Base-by-base conservation (phyloP, 1,140 invertebrate species). In the Drosophila sp. region DNA sequence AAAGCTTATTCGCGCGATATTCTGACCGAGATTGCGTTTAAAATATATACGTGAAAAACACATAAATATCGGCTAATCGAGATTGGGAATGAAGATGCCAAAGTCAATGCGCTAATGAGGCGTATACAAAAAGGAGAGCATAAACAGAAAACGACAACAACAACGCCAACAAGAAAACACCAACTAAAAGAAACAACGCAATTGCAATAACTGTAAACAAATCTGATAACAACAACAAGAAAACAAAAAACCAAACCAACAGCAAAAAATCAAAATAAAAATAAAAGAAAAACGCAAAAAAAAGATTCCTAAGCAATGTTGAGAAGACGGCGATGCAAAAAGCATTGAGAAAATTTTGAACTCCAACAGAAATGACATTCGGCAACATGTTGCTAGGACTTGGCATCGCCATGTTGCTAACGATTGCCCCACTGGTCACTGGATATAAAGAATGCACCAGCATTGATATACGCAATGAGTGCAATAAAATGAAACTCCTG, bases 381-480 rank as follows among this genome's bases (percentile, higher is more conserved):
- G 23, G 63, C 71, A 66, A 72, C 70, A 87, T 82, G 77, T 70
- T 71, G 79, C 72, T 38, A n/a, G 60, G 44, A 27, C 27, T 33
- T 29, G n/a, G 55, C 35, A 38, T 10, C 60, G 25, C 27, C 60
- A 44, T 61, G 38, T 44, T 61, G 60, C 38, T 61, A 30, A 66
- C 60, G 3, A 23, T 76, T 0, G 61, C 29, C 17, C 25, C 44
- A 29, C 2, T 11, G 35, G 29, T 64, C 0, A 67, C 27, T 23
- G 10, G 7, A 11, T 38, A 72, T 54, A 70, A 65, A 17, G 90
- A 90, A 56, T 98, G 97, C 93, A 93, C 94, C 87, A 96, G 95
- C 87, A 94, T 96, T 91, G 97, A 97, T 92, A 95, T 98, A 92
- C 94, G 97, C 76, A 98, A 97, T 92, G 93, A 93, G 29, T 94